Evolutionary conservation across 1,140 invertebrate species (phyloP), one percentile per base, ranked within the genome.

Genomic region (Drepana arcuata): DNA sequence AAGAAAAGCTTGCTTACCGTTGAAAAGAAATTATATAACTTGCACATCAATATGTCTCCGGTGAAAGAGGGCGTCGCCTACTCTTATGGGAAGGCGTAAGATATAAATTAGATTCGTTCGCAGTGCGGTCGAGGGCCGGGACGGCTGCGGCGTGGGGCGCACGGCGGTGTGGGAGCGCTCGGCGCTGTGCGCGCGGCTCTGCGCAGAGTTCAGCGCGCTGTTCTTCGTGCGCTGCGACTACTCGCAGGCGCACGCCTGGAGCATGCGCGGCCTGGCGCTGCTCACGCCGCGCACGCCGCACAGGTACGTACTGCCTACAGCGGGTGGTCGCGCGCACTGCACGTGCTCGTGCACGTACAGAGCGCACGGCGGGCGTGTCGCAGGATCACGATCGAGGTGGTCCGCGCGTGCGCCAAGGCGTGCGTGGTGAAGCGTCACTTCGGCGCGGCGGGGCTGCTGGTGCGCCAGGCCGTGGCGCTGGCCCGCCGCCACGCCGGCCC

Each of bases 401-500:
- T 96, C 2, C 86, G 94, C 18, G 90, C 93, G 61, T 91, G 92
- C 49, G 90, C 92, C 26, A 95, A 93, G 84, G 89, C 92, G 5
- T 96, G 94, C 83, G 91, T 96, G 6, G 88, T 95, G 4, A 96
- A 95, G 83, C 85, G 94, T 33, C 88, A 93, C 51, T 95, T 95
- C 80, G 71, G 84, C 11, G 90, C 89, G 64, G 94, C 94, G 9
- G 92, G 91, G 55, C 67, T 93, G 16, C 79, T 96, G 11, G 93
- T 95, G 45, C 88, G 89, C 49, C 91, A 95, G 83, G 94, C 93
- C 6, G 88, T 95, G 12, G 86, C 87, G 41, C 84, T 91, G 39
- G 90, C 93, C 1, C 87, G 88, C 40, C 88, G 90, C 39, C 58
- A 60, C 21, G 93, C 91, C 82, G 91, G 90, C 2, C 64, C 77